Base-by-base conservation (phyloP, 2,888 invertebrate species). In the Nasonia oneida region DNA sequence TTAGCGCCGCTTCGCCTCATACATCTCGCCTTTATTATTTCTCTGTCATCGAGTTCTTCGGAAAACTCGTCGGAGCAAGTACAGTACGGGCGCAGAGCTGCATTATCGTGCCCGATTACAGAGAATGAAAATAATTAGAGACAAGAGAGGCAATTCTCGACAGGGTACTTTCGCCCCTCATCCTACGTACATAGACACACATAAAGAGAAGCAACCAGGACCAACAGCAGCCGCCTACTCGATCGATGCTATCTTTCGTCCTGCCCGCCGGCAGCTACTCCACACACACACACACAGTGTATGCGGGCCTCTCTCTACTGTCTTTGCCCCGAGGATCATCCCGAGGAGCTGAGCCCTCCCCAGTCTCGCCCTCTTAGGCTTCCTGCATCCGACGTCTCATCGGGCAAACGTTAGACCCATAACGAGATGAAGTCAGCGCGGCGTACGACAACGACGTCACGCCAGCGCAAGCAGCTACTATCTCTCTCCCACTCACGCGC, bases 301-400 rank as follows among this genome's bases (percentile, higher is more conserved):
- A 78, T 84, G 81, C 84, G 86, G 84, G 86, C 87, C 86, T 86
- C 84, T 83, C 88, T 87, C 81, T 37, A 37, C 18, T 77, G 83
- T 86, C 79, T 80, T 71, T 53, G 73, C 80, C 86, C 73, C 67
- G 70, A 86, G 86, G 86, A 86, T 86, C 78, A 85, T 80, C 87
- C 64, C 86, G 37, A 75, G 78, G 67, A 78, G 80, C 47, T 39
- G 3, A 64, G 37, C 8, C 15, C 15, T 29, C 29, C 3, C 64
- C 42, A 37, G 50, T 42, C 78, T 78, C 78, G 42, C 67, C 23
- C 39, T 29, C 64, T 75, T 50, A 39, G 90, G 90, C 90, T 91
- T 91, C 91, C 91, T 90, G 91, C 91, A 91, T 90, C 91, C 92
- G 92, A 91, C 92, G 90, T 92, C 91, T 91, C 91, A 90, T 91